A percentile compares a stretch with the other conserved stretches of the same genome.
Conservation (phyloP, 2,113 vertebrate genomes). For the Nothocercus julius region DNA sequence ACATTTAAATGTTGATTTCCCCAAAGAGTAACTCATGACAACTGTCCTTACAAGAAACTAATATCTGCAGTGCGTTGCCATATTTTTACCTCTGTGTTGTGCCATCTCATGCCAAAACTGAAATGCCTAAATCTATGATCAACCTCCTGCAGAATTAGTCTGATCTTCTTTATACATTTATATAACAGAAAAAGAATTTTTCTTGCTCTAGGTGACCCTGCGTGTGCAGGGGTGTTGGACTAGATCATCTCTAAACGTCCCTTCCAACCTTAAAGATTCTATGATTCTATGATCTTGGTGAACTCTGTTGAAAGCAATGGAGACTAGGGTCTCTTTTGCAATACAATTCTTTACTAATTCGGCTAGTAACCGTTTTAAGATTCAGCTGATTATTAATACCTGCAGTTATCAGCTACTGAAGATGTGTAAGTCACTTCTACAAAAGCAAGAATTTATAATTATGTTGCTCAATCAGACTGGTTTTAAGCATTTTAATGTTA, state of each 20-base stretch:
- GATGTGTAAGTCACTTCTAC: neutral
- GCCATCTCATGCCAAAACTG: neutral
- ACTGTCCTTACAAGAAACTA: neutral
- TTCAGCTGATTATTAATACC: neutral
- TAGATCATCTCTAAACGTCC: no score
- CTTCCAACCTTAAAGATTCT: no score
- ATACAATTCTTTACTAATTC: neutral
- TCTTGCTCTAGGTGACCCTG: neutral
- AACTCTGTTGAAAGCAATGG: neutral
- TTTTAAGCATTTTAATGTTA: neutral
- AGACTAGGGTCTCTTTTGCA: neutral
- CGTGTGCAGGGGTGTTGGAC: no score
- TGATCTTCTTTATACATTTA: neutral
- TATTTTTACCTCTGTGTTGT: neutral
- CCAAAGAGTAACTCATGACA: accelerated
- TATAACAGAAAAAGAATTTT: neutral
- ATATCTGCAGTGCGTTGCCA: neutral
- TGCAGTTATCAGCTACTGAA: neutral
- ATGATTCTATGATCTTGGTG: no score
- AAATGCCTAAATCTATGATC: neutral
- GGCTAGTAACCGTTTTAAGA: neutral
- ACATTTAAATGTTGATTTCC: neutral
- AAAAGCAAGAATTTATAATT: neutral
- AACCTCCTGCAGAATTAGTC: neutral
- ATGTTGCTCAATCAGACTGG: neutral